These are phyloP conservation scores for Lichenostomus cassidix DNA, from an alignment of 2,113 vertebrate species.

Conservation along the genomic window DNA sequence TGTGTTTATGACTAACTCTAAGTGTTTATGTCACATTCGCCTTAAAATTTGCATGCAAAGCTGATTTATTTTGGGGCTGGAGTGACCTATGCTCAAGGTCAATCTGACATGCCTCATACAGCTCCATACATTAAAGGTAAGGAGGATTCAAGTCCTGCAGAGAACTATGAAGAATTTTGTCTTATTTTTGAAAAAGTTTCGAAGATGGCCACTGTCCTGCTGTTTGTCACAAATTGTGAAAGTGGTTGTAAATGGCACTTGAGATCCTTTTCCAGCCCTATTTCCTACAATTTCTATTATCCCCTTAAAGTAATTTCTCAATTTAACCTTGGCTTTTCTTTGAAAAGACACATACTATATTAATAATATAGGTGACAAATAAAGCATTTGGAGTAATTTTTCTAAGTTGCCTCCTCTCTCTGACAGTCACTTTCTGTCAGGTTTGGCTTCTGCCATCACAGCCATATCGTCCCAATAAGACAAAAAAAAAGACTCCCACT, in stretches of 20 bases:
- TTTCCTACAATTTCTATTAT: neutral
- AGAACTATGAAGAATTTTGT: neutral
- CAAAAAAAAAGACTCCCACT: neutral
- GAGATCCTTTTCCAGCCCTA: neutral
- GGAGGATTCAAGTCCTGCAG: neutral
- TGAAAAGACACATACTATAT: neutral
- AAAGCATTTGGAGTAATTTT: neutral
- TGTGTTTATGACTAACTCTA: neutral
- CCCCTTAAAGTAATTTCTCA: neutral
- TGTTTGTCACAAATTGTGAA: neutral
- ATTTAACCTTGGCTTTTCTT: neutral
- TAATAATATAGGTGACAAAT: neutral
- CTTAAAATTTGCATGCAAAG: neutral
- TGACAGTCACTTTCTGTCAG: neutral
- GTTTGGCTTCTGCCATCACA: neutral
- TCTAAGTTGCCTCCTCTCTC: neutral
- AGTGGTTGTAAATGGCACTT: neutral
- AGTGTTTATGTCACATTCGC: neutral
- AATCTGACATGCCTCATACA: neutral
- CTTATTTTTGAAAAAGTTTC: neutral
- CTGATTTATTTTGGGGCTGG: neutral
- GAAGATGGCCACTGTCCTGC: neutral
- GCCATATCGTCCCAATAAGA: neutral
- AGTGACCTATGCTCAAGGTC: neutral
- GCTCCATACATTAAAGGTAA: neutral